Evolutionary conservation across 23 tunicate genomes (phyloP), one percentile per base, ranked within the genome.

Genomic region (Trididemnum clinides): DNA sequence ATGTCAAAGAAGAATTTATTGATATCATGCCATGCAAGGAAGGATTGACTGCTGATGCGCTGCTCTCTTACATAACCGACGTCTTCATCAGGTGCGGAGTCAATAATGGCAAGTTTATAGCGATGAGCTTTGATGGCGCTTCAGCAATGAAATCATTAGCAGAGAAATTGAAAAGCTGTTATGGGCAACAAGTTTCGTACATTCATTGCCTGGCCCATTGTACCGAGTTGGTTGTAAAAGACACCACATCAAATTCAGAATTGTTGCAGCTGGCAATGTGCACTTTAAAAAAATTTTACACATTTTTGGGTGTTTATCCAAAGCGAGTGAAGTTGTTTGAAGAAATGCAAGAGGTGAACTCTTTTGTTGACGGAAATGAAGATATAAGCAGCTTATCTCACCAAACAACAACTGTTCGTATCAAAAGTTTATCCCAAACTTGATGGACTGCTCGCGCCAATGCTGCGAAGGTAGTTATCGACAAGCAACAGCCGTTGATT

Each of bases 21-120:
- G 75, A 37, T 66, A 66, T 66, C 37, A 66, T 66, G 37, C 75
- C 75, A 66, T 66, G 37, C 37, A 31, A 66, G 75, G 75, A 66
- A 66, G 75, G 75, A 66, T 66, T 66, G 75, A 66, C 75, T 66
- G 75, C 75, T 66, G 75, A 66, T 66, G 75, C 36, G 75, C 75
- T 66, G 75, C 37, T 66, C 37, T 66, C 75, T 28, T 28, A 66
- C 75, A 66, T 66, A 66, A 66, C 75, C 75, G 75, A 66, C 75
- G 75, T 66, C 36, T 66, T 66, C 37, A 29, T 66, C 75, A 66
- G 75, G 75, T 66, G 37, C 31, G 75, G 75, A 66, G 75, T 66
- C 75, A 66, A 66, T 66, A 66, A 66, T 66, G 37, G 31, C 75
- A 66, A 66, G 37, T 66, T 66, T 37, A 66, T 32, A 29, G 75